Conservation (phyloP, 2,888 invertebrate genomes). For the Neria commutata region DNA sequence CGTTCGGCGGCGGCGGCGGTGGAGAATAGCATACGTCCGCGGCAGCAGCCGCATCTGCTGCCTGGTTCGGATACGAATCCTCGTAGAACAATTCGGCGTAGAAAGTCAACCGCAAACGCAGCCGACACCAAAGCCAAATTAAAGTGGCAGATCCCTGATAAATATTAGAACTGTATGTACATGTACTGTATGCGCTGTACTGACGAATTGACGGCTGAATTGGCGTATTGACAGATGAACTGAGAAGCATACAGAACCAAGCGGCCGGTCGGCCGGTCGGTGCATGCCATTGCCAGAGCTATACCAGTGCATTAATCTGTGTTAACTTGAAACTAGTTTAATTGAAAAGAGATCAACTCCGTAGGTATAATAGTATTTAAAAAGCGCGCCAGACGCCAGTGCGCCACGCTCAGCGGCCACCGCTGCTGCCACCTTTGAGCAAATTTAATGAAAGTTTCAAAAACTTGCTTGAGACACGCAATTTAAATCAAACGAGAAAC, state of each 20-base stretch:
- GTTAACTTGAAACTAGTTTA: constrained; percentile 46
- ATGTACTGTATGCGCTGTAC: too few relatives aligned
- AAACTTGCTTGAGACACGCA: constrained; percentile 42
- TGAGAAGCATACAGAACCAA: background rate
- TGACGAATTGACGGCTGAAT: background rate
- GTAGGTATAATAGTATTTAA: constrained; percentile 9
- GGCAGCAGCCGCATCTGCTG: constrained; percentile 49
- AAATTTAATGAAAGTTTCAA: constrained; percentile 38
- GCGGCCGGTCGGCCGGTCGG: constrained; percentile 12
- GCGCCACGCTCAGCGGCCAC: constrained; percentile 8
- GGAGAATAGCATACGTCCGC: constrained; percentile 60
- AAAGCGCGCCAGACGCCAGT: background rate
- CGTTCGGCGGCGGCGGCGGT: constrained; percentile 59
- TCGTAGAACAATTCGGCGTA: constrained; percentile 41
- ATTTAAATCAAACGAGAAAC: constrained; percentile 59
- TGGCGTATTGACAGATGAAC: constrained; percentile 1
- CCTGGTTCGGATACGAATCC: constrained; percentile 58
- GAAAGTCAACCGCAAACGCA: constrained; percentile 4
- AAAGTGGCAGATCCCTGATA: background rate
- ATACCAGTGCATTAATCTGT: constrained; percentile 59
- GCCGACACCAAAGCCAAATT: background rate
- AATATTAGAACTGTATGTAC: background rate
- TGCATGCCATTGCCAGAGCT: constrained; percentile 27
- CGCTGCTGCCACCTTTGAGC: background rate
- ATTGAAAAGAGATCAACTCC: too few relatives aligned